phyloP scores from a whole-genome alignment of 2,888 invertebrate genomes.

The Erynnis tages region DNA sequence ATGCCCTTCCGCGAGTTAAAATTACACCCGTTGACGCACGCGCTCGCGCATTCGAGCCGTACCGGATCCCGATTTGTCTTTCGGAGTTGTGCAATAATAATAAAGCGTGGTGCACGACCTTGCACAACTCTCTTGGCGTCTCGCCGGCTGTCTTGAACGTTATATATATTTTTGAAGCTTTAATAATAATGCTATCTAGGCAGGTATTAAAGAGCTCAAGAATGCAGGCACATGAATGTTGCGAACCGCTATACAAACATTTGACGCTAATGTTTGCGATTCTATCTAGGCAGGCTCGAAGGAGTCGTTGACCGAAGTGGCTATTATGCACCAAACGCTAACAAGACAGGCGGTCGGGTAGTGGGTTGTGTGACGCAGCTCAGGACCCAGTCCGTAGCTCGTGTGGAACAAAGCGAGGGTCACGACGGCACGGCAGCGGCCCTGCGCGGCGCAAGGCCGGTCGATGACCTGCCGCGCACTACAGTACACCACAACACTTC shows the following conservation, averaged over 20 bases:
- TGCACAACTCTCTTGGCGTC: conserved; percentile 69
- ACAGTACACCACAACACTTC: conserved; percentile 44
- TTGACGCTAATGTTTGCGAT: conserved; percentile 4
- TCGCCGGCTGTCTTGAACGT: conserved; percentile 42
- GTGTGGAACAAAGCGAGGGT: conserved; percentile 66
- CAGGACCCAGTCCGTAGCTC: conserved; percentile 41
- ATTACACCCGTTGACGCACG: conserved; percentile 72
- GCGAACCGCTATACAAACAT: neutral
- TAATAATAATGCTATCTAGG: neutral
- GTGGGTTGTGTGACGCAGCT: conserved; percentile 33
- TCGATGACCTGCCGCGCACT: conserved; percentile 68
- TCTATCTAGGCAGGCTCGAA: conserved; percentile 2
- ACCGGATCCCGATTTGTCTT: conserved; percentile 69
- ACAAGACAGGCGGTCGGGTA: conserved; percentile 44
- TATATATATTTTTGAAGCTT: conserved; percentile 12
- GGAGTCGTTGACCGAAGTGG: conserved; percentile 17
- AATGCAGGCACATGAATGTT: neutral
- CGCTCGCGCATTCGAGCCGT: conserved; percentile 54
- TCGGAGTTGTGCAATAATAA: conserved; percentile 73
- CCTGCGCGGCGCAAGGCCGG: conserved; percentile 76
- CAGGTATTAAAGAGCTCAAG: neutral
- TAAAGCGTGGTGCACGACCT: conserved; percentile 64
- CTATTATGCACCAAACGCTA: conserved; percentile 24
- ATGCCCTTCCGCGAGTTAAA: conserved; percentile 76
- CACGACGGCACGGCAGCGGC: conserved; percentile 47